A percentile compares a stretch with the other conserved stretches of the same genome.
Evolutionary conservation across 2,113 vertebrate genomes (phyloP).

Genomic region (Phrynosoma platyrhinos): DNA sequence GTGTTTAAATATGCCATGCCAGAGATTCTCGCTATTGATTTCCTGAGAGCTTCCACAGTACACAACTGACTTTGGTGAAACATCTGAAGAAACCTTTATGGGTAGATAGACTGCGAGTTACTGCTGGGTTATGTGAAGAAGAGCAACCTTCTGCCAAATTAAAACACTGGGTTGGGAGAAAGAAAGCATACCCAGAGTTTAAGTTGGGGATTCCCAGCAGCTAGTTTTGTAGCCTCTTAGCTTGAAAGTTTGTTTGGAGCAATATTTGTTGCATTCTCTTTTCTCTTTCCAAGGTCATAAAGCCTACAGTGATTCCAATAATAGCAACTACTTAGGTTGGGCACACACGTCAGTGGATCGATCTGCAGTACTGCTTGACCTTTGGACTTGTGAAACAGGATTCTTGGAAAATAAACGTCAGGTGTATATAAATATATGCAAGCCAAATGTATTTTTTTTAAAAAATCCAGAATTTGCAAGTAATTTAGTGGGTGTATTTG

Average conservation of each 20-base stretch:
- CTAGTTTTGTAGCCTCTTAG: neutral
- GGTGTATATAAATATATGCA: slow-evolving; percentile 35
- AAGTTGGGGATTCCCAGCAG: neutral
- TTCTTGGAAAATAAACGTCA: slow-evolving; percentile 75
- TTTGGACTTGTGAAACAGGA: slow-evolving; percentile 80
- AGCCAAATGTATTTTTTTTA: neutral
- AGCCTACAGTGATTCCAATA: slow-evolving; percentile 23
- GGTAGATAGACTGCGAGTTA: neutral
- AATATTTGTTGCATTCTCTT: neutral
- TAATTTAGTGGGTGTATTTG: neutral
- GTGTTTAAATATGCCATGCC: neutral
- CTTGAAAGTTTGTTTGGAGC: neutral
- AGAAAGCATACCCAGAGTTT: neutral
- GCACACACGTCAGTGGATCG: slow-evolving; percentile 68
- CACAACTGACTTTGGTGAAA: neutral
- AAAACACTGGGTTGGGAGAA: neutral
- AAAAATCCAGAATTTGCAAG: slow-evolving; percentile 46
- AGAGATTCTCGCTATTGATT: neutral
- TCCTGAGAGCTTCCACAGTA: neutral
- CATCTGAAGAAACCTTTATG: neutral
- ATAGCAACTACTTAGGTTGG: slow-evolving; percentile 51
- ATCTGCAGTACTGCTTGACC: slow-evolving; percentile 76
- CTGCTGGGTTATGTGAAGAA: neutral
- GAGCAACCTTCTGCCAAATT: neutral
- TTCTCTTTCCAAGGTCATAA: slow-evolving; percentile 38